Evolutionary conservation across 2,888 invertebrate species (phyloP), one percentile per base, ranked within the genome.

Genomic region (Apamea epomidion): DNA sequence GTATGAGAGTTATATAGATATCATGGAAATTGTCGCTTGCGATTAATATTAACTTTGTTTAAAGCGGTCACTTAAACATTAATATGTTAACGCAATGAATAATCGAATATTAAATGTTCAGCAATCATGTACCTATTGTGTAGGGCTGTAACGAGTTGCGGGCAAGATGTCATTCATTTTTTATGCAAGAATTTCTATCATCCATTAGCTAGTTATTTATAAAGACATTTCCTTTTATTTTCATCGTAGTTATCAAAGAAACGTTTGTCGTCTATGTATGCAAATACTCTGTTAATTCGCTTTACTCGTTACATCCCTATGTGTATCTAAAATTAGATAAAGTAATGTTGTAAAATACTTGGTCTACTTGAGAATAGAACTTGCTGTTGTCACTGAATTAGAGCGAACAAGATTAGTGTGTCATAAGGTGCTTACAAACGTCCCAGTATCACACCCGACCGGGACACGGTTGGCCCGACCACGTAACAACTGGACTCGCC

Each of bases 1-100:
- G 89, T 90, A 91, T 92, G 94, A 93, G 94, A 93, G 93, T 93
- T 92, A 87, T 90, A 90, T 88, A 87, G 87, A 88, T 84, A 80
- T 87, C 87, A 85, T 84, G 71, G 80, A 81, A 83, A 87, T 90
- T 90, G 90, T 86, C 92, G 93, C 92, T 94, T 93, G 92, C 91
- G 90, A 84, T 90, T 86, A 90, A 88, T 88, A 90, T 80, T 85
- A 80, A 78, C 78, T 84, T 79, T 81, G 86, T 80, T 82, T 87
- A 88, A 71, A 86, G 87, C 86, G 86, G 86, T 87, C 89, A 88
- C 82, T 83, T 88, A 83, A 82, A 88, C 88, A 84, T 82, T 85
- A 82, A 83, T 86, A 86, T 80, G 76, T 87, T 87, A 85, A 88
- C 80, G 85, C 86, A 81, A 78, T 89, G 83, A 81, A 73, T 89